Percentiles rank a stretch among this genome's conserved stretches.
phyloP scores from a whole-genome alignment of 2,113 vertebrate genomes.

The Lutjanus erythropterus region DNA sequence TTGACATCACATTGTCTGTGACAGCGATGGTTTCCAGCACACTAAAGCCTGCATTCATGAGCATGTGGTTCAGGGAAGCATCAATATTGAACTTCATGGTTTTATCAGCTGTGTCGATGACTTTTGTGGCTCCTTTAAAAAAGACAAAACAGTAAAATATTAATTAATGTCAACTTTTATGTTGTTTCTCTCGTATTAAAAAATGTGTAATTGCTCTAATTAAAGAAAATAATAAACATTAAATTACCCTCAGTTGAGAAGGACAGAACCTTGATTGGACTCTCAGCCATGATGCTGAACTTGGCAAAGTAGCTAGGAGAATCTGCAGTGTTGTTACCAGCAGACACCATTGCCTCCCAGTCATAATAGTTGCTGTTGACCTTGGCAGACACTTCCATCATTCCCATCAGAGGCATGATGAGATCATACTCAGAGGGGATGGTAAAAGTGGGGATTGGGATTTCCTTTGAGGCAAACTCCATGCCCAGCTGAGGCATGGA shows the following conservation, averaged over 20 bases:
- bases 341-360: slow-evolving; percentile 85
- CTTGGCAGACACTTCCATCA: slow-evolving; percentile 86
- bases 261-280: slow-evolving; percentile 86
- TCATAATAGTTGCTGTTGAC: slow-evolving; percentile 92
- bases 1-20: slow-evolving; percentile 73
- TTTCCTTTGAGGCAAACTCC: slow-evolving; percentile 80
- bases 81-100: slow-evolving; percentile 75
- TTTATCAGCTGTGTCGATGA: slow-evolving; percentile 77
- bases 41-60: slow-evolving; percentile 86
- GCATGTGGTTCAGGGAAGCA: slow-evolving; percentile 85
- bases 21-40: slow-evolving; percentile 75
- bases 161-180: background rate
- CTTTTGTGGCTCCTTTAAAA: slow-evolving; percentile 84
- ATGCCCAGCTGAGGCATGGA: slow-evolving; percentile 83
- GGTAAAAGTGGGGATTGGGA: slow-evolving; percentile 86
- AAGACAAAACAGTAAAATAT: slow-evolving; percentile 42
- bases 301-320: slow-evolving; percentile 73
- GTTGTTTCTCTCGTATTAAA: background rate
- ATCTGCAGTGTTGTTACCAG: slow-evolving; percentile 85
- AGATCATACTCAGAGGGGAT: slow-evolving; percentile 87
- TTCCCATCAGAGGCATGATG: slow-evolving; percentile 86
- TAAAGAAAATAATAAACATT: slow-evolving; percentile 13
- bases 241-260: slow-evolving; percentile 89
- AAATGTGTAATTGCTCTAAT: background rate
- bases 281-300: slow-evolving; percentile 83